phyloP scores from a whole-genome alignment of 2,797 vertebrate genomes.

The Salarias fasciatus region DNA sequence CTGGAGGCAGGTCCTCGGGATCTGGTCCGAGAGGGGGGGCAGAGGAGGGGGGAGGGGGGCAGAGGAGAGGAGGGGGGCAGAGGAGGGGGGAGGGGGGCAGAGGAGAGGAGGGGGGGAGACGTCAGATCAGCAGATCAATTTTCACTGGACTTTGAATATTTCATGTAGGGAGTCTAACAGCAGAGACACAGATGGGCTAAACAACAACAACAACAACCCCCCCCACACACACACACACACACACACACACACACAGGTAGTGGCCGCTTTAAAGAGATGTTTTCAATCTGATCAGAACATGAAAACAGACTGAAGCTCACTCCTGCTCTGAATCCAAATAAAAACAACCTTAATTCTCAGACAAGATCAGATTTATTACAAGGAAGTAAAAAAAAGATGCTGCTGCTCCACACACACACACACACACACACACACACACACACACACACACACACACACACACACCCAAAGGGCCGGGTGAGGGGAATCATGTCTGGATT shows the following conservation, averaged over 20 bases:
- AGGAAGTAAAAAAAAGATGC: slow-evolving; percentile 47
- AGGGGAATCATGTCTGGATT: slow-evolving; percentile 79
- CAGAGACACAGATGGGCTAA: slow-evolving; percentile 73
- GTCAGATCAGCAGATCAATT: slow-evolving; percentile 88
- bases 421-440: slow-evolving; percentile 31
- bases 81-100: no score
- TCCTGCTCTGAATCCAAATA: no score
- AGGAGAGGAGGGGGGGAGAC: slow-evolving; percentile 74
- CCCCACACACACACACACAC: slow-evolving; percentile 61
- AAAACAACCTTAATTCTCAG: no score
- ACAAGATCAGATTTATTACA: no score
- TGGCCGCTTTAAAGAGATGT: background rate
- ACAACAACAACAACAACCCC: slow-evolving; percentile 65
- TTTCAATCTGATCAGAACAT: slow-evolving; percentile 8
- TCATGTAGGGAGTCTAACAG: slow-evolving; percentile 76
- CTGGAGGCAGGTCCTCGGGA: slow-evolving; percentile 58
- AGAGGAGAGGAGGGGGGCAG: no score
- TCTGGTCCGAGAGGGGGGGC: slow-evolving; percentile 76
- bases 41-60: slow-evolving; percentile 7
- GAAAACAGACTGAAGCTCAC: background rate
- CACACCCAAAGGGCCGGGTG: slow-evolving; percentile 66
- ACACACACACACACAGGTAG: no score
- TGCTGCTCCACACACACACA: slow-evolving; percentile 36
- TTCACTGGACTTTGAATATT: slow-evolving; percentile 86
- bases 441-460: slow-evolving; percentile 29